Percentiles rank a stretch among this genome's conserved stretches.
These are phyloP conservation scores for Trichogramma pretiosum DNA, from an alignment of 1,140 invertebrate species.

Conservation along the genomic window DNA sequence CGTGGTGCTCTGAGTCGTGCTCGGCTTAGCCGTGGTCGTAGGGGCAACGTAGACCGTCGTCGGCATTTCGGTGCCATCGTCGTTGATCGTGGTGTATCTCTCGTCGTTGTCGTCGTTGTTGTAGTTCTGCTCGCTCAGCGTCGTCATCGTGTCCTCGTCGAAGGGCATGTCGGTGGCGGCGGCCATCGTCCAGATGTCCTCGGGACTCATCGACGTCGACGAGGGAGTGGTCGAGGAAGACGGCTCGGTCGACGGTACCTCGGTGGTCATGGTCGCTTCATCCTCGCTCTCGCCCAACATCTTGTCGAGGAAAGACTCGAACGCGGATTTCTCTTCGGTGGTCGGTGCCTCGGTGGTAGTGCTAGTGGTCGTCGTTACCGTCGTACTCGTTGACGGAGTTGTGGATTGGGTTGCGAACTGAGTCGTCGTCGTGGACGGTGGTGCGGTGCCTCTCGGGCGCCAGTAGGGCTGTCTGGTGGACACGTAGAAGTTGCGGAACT, in stretches of 20 bases:
- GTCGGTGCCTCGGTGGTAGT: neutral
- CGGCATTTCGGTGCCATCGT: slow-evolving; percentile 8
- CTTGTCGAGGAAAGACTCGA: slow-evolving; percentile 25
- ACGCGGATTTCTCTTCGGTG: slow-evolving; percentile 18
- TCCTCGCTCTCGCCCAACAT: slow-evolving; percentile 23
- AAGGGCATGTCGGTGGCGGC: slow-evolving; percentile 1
- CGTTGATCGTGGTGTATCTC: slow-evolving; percentile 7
- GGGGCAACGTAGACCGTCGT: neutral
- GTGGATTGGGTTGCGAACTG: neutral
- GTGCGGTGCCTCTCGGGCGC: too few species aligned
- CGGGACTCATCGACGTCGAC: slow-evolving; percentile 13
- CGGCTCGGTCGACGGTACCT: neutral
- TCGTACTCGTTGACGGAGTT: slow-evolving; percentile 1
- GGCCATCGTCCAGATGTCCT: slow-evolving; percentile 17
- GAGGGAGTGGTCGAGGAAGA: slow-evolving; percentile 2
- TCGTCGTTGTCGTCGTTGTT: neutral
- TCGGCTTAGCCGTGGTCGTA: slow-evolving; percentile 6
- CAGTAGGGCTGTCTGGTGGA: too few species aligned
- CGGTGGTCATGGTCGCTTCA: neutral
- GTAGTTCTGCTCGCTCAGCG: neutral
- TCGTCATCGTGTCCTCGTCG: neutral
- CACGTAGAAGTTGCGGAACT: slow-evolving; percentile 12
- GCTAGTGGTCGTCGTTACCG: neutral
- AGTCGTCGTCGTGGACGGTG: neutral
- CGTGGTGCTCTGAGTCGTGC: neutral